A percentile compares a stretch with the other conserved stretches of the same genome.
Evolutionary conservation across 1,140 invertebrate species (phyloP).

Genomic region (Vollenhovia emeryi): DNA sequence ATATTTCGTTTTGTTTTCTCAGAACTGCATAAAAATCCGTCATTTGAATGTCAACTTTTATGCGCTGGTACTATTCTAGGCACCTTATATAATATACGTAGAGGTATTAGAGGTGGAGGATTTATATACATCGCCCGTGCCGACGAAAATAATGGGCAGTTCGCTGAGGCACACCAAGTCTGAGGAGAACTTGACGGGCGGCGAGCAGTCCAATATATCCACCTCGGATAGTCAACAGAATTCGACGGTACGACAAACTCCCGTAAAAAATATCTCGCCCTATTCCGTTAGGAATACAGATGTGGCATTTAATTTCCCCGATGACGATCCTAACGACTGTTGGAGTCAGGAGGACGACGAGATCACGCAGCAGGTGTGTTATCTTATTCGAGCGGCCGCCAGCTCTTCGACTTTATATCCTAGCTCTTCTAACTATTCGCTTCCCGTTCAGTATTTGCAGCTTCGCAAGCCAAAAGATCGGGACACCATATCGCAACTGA

Average conservation of each 20-base stretch:
- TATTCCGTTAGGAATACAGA: slow-evolving; percentile 77
- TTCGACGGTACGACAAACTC: slow-evolving; percentile 77
- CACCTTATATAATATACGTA: slow-evolving; percentile 98
- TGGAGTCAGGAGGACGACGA: slow-evolving; percentile 99
- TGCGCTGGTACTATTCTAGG: slow-evolving; percentile 86
- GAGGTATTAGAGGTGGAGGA: slow-evolving; percentile 98
- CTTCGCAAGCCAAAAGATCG: slow-evolving; percentile 88
- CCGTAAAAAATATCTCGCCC: slow-evolving; percentile 75
- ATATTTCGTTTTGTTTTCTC: background rate
- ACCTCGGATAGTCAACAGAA: slow-evolving; percentile 74
- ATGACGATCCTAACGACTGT: slow-evolving; percentile 89
- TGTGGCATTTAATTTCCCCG: slow-evolving; percentile 82
- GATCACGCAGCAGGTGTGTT: slow-evolving; percentile 90
- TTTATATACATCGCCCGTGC: slow-evolving; percentile 92
- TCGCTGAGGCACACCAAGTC: slow-evolving; percentile 95
- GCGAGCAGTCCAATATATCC: slow-evolving; percentile 81
- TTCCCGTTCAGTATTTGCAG: slow-evolving; percentile 86
- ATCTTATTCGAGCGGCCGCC: background rate
- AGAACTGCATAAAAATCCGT: background rate
- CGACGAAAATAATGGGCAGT: slow-evolving; percentile 91
- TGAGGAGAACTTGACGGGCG: slow-evolving; percentile 93
- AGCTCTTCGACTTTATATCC: background rate
- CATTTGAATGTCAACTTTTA: slow-evolving; percentile 12
- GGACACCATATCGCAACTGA: slow-evolving; percentile 96
- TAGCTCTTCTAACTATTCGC: slow-evolving; percentile 68